Percentiles rank a stretch among this genome's conserved stretches.
phyloP scores from a whole-genome alignment of 1,140 invertebrate species.

The Pseudomyrmex gracilis region DNA sequence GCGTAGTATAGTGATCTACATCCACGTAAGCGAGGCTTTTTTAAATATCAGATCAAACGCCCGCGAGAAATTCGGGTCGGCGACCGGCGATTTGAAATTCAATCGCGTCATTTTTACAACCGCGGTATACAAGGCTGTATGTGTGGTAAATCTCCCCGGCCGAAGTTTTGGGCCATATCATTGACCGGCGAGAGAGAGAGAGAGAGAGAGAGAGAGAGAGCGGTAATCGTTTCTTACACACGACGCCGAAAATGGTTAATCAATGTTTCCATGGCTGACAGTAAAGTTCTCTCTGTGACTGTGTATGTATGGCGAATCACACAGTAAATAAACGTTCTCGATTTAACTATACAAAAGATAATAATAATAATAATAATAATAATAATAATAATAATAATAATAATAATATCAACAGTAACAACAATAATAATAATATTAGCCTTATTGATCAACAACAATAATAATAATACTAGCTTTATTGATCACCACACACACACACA shows the following conservation, averaged over 20 bases:
- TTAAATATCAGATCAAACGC: conserved; percentile 75
- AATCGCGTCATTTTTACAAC: conserved; percentile 69
- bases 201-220: not conserved
- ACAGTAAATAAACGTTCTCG: too few relatives aligned
- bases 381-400: too few relatives aligned
- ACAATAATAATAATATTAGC: too few relatives aligned
- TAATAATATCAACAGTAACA: too few relatives aligned
- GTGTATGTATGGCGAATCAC: too few relatives aligned
- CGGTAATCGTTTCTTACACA: not conserved
- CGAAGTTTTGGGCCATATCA: conserved; percentile 23
- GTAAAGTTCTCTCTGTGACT: not conserved
- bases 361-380: too few relatives aligned
- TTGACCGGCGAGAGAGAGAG: not conserved
- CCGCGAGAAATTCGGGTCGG: conserved; percentile 49
- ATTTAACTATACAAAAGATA: too few relatives aligned
- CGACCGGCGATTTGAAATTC: conserved; percentile 72
- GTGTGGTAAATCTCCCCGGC: conserved; percentile 6
- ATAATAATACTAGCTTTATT: too few relatives aligned
- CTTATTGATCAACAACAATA: too few relatives aligned
- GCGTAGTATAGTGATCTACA: conserved; percentile 60
- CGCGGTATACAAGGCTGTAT: conserved; percentile 21
- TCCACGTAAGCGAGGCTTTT: conserved; percentile 64
- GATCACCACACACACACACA: too few relatives aligned
- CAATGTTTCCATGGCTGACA: not conserved
- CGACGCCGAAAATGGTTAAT: not conserved